Conservation (phyloP, 1,140 invertebrate species). For the Cyclina sinensis region DNA sequence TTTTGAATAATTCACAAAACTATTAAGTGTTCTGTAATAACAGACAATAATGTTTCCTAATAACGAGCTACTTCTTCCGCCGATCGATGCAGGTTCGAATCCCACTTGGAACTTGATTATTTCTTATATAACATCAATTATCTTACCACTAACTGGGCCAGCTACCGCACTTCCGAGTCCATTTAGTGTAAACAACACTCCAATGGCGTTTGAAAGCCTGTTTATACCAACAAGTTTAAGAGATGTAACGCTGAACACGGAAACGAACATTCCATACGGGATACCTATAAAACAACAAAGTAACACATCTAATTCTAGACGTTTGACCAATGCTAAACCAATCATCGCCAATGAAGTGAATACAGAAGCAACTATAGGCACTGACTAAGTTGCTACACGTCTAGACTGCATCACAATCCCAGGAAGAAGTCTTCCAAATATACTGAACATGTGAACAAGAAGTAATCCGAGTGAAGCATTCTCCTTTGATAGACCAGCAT, state of each 20-base stretch:
- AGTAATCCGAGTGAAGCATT: neutral
- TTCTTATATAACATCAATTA: too few relatives aligned
- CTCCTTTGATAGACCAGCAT: conserved; percentile 16
- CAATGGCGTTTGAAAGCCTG: neutral
- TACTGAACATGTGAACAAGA: conserved; percentile 19
- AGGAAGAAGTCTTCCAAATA: conserved; percentile 1
- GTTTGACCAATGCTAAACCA: neutral
- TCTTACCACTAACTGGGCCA: conserved; percentile 20
- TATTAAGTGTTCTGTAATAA: too few relatives aligned
- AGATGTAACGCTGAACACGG: neutral
- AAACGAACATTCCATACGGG: conserved; percentile 13
- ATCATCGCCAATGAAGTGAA: conserved; percentile 1
- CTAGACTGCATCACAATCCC: conserved; percentile 6
- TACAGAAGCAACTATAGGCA: neutral
- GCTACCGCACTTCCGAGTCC: neutral
- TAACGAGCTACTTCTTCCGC: too few relatives aligned
- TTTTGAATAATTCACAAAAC: too few relatives aligned
- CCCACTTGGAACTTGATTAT: too few relatives aligned
- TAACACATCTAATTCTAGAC: neutral
- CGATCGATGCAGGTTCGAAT: too few relatives aligned
- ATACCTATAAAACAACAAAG: neutral
- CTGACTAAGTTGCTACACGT: neutral
- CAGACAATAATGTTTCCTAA: too few relatives aligned
- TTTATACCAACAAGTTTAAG: neutral
- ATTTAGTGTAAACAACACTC: conserved; percentile 20